phyloP scores from a whole-genome alignment of 1,140 invertebrate species.

The Eurosta solidaginis region DNA sequence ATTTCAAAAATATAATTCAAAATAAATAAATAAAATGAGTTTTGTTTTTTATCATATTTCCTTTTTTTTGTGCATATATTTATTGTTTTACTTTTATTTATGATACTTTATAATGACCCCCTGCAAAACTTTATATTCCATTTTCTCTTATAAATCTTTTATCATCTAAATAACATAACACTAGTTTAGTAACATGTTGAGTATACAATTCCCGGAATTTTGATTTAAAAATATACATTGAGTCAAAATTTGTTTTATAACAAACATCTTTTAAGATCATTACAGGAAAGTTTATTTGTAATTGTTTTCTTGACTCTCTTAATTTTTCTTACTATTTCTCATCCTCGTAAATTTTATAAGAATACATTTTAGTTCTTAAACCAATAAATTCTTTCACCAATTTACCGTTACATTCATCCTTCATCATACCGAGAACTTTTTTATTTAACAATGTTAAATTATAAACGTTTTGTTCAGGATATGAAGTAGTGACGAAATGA shows the following conservation, averaged over 20 bases:
- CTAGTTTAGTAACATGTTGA: slow-evolving; percentile 41
- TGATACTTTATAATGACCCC: slow-evolving; percentile 27
- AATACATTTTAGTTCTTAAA: slow-evolving; percentile 21
- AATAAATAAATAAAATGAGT: background rate
- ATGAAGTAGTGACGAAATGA: slow-evolving; percentile 52
- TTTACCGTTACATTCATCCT: slow-evolving; percentile 25
- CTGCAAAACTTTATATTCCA: slow-evolving; percentile 32
- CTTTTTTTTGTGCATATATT: background rate
- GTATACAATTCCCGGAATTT: slow-evolving; percentile 43
- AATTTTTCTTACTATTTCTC: slow-evolving; percentile 2
- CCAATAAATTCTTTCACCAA: slow-evolving; percentile 1
- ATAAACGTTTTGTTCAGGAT: slow-evolving; percentile 18
- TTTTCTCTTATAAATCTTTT: slow-evolving; percentile 35
- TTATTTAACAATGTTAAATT: slow-evolving; percentile 13
- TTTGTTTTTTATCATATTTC: background rate
- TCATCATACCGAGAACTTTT: slow-evolving; percentile 31
- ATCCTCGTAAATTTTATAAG: slow-evolving; percentile 32
- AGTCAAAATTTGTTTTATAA: slow-evolving; percentile 36
- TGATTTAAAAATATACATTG: slow-evolving; percentile 43
- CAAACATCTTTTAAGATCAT: slow-evolving; percentile 43
- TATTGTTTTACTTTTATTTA: background rate
- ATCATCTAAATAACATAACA: slow-evolving; percentile 36
- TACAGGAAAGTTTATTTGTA: slow-evolving; percentile 30
- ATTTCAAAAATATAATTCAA: slow-evolving; percentile 20
- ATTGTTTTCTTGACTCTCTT: slow-evolving; percentile 15